Conservation (phyloP, 2,113 vertebrate species). For the Corvus cornix region DNA sequence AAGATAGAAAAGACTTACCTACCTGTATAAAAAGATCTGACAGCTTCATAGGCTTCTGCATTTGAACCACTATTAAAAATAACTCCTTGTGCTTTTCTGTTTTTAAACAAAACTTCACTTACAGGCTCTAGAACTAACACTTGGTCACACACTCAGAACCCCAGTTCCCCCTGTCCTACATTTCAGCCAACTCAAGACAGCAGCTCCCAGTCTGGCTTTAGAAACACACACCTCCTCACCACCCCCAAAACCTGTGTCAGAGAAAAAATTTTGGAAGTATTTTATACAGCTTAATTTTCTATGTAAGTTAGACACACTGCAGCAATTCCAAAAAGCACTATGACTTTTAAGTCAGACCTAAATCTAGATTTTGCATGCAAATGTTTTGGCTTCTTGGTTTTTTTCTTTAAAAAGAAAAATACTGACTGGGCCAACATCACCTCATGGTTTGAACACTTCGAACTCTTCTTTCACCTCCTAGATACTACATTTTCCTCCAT, state of each 20-base stretch:
- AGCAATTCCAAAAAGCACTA: neutral
- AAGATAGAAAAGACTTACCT: neutral
- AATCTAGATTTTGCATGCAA: neutral
- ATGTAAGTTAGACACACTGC: neutral
- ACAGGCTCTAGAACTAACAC: neutral
- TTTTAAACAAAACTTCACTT: neutral
- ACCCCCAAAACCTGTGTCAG: neutral
- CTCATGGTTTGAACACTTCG: neutral
- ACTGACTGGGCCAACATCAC: neutral
- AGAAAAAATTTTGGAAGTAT: too few relatives aligned
- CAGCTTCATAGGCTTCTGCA: neutral
- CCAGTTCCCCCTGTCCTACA: accelerated
- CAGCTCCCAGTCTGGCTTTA: neutral
- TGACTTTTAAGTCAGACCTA: neutral
- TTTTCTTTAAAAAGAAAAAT: neutral
- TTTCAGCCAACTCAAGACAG: neutral
- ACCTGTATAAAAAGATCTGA: neutral
- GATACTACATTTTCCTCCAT: neutral
- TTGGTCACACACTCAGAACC: neutral
- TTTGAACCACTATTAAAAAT: neutral
- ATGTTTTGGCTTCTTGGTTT: neutral
- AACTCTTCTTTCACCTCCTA: neutral
- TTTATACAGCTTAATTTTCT: neutral
- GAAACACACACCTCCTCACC: neutral
- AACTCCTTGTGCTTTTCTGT: neutral